Evolutionary conservation across 2,888 invertebrate species (phyloP), one percentile per base, ranked within the genome.

Genomic region (Amaurobius ferox): DNA sequence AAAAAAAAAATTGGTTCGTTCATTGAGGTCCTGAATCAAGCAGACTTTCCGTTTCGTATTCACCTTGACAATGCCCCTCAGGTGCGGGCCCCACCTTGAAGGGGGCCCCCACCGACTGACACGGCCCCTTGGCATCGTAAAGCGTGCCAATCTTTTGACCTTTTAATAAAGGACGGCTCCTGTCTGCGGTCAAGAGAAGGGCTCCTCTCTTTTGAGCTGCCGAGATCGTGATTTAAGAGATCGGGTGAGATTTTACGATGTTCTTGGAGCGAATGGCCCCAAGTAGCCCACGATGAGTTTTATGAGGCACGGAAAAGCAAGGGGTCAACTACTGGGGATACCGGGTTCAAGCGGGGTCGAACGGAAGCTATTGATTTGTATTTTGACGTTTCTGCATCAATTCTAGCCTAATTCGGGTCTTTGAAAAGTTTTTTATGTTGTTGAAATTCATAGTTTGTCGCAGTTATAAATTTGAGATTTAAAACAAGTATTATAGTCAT

Each of bases 71-170:
- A n/a, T n/a, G n/a, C n/a, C n/a, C n/a, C n/a, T 7, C 35, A 9
- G 9, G 6, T 9, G 9, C 55, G 40, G 74, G 76, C 70, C 55
- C 55, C 61, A 19, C 40, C 23, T 1, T 28, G 26, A 62, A 44
- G 44, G 28, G 19, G 62, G 40, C 19, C 55, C 29, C 13, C 44
- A 13, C 19, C 40, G 40, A 39, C 23, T 5, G 55, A 30, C n/a
- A n/a, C n/a, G 35, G 26, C 39, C 79, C 72, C 72, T 5, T 48
- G 35, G 30, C 32, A 35, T 71, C 66, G 48, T 77, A 67, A 83
- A 83, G 66, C 83, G 81, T 81, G 81, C 68, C 35, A 62, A 44
- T 70, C 68, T 39, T 64, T 67, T 64, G 67, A 64, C 83, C 72
- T 72, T 44, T 39, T 29, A 35, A 72, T 40, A 55, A 77, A 76